A percentile compares a stretch with the other conserved stretches of the same genome.
These are phyloP conservation scores for Hemichromis elongatus DNA, from an alignment of 2,113 vertebrate species.

Conservation along the genomic window DNA sequence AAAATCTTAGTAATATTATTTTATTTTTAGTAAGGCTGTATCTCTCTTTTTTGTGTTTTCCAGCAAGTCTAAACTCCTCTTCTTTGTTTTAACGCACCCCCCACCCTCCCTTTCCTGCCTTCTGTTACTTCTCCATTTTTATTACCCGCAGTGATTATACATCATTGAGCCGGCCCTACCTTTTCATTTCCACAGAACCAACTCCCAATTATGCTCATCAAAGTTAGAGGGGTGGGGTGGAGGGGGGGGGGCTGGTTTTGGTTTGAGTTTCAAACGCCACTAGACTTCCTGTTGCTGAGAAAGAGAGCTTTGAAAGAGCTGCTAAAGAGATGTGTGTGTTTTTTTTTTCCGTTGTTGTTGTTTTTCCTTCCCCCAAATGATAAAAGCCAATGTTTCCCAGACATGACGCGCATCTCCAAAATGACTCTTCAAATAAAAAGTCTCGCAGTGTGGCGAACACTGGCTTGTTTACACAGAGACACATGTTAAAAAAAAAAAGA, in stretches of 20 bases:
- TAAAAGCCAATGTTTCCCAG: slow-evolving; percentile 54
- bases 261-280: slow-evolving; percentile 49
- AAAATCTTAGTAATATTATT: accelerated
- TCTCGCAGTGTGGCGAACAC: background rate
- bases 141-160: slow-evolving; percentile 47
- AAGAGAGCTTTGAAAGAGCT: slow-evolving; percentile 14
- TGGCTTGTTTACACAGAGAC: background rate
- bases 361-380: slow-evolving; percentile 22
- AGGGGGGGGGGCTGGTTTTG: background rate
- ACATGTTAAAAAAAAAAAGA: background rate
- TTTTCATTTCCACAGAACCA: slow-evolving; percentile 61
- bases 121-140: slow-evolving; percentile 34
- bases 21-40: background rate
- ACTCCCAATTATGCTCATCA: slow-evolving; percentile 59
- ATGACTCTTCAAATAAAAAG: slow-evolving; percentile 32
- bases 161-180: slow-evolving; percentile 44
- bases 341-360: background rate
- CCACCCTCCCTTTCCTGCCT: background rate
- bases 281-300: slow-evolving; percentile 47
- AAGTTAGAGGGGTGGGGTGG: slow-evolving; percentile 13
- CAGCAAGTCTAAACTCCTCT: background rate
- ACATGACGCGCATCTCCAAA: slow-evolving; percentile 39
- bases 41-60: background rate
- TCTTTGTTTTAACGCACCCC: background rate
- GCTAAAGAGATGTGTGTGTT: background rate